These are phyloP conservation scores for Polymixis flavicincta DNA, from an alignment of 2,888 invertebrate genomes.

Conservation along the genomic window DNA sequence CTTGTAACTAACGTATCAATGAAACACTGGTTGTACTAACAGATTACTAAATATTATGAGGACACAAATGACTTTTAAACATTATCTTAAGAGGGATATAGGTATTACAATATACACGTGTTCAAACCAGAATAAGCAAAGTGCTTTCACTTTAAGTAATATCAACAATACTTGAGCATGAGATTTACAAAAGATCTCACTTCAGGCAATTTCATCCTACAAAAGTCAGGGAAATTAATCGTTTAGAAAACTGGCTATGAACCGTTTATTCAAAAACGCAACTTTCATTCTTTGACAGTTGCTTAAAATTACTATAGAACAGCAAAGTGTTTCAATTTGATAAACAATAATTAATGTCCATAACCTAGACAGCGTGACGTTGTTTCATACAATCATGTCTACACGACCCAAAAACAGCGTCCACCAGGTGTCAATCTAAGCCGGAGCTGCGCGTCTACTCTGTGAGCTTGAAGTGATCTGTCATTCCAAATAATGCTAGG, in stretches of 20 bases:
- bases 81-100: conserved; percentile 18
- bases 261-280: neutral
- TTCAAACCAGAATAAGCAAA: conserved; percentile 41
- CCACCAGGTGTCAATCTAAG: neutral
- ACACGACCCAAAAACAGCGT: neutral
- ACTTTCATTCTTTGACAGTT: neutral
- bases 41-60: neutral
- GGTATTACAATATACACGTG: conserved; percentile 18
- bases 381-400: neutral
- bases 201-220: neutral
- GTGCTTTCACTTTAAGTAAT: conserved; percentile 6
- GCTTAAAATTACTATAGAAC: neutral
- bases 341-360: neutral
- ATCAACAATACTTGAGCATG: conserved; percentile 46
- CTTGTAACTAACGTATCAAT: conserved; percentile 17
- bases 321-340: neutral
- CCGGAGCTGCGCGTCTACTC: neutral
- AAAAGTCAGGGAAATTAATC: neutral
- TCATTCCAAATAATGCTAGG: neutral
- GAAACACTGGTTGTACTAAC: too few relatives aligned
- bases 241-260: neutral
- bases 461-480: neutral
- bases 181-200: neutral
- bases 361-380: neutral
- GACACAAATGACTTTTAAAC: conserved; percentile 20